Percentiles rank a stretch among this genome's conserved stretches.
These are phyloP conservation scores for Athene cunicularia DNA, from an alignment of 2,113 vertebrate species.

Conservation along the genomic window DNA sequence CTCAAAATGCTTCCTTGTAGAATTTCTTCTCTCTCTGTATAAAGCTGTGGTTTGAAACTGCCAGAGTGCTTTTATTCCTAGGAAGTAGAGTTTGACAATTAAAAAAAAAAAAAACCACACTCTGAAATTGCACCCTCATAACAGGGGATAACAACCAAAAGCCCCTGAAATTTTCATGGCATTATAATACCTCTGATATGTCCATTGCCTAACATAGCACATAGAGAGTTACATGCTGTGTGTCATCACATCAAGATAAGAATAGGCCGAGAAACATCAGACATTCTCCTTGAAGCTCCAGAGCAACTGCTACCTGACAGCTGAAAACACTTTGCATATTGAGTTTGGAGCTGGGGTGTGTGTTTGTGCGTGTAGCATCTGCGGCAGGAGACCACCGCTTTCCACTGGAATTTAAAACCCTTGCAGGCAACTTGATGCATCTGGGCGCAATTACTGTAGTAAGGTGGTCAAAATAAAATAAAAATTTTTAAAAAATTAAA, in stretches of 20 bases:
- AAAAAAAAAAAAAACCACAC: neutral
- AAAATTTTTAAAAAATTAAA: neutral
- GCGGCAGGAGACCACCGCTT: conserved; percentile 5
- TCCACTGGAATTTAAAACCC: conserved; percentile 51
- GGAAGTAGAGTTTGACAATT: neutral
- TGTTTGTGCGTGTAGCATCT: conserved; percentile 4
- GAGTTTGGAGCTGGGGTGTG: neutral
- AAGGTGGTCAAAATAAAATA: conserved; percentile 28
- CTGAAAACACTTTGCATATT: conserved; percentile 44
- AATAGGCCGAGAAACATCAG: conserved; percentile 22
- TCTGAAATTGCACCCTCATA: neutral
- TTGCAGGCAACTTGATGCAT: conserved; percentile 56
- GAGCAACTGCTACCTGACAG: conserved; percentile 60
- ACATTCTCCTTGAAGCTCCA: conserved; percentile 36
- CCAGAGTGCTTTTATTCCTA: neutral
- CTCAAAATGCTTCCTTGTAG: neutral
- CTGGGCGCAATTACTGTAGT: conserved; percentile 72
- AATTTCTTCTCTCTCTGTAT: neutral
- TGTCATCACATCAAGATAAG: conserved; percentile 25
- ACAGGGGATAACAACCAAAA: neutral
- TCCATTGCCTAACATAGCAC: neutral
- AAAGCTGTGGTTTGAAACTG: neutral
- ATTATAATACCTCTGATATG: neutral
- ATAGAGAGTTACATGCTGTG: neutral
- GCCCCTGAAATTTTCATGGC: neutral